These are phyloP conservation scores for Caenorhabditis brenneri DNA, from an alignment of 1,140 invertebrate genomes.

Conservation along the genomic window DNA sequence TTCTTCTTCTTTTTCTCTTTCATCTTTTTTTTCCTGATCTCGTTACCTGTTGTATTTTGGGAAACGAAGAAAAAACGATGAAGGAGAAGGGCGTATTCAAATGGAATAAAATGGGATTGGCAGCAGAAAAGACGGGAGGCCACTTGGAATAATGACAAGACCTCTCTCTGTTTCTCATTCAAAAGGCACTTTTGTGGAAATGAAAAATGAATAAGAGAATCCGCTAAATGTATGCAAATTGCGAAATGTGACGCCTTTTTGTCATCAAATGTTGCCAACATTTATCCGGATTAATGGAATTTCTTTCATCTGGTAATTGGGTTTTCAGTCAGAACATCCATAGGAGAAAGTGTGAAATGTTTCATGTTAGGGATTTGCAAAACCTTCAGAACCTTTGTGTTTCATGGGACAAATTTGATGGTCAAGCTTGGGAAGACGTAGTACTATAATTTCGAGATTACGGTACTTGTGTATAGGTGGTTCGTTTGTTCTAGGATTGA, in stretches of 20 bases:
- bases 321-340: neutral
- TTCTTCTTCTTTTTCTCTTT: neutral
- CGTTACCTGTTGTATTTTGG: conserved; percentile 39
- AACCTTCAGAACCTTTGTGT: no score
- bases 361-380: no score
- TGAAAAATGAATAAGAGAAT: neutral
- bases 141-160: conserved; percentile 14
- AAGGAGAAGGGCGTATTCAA: conserved; percentile 8
- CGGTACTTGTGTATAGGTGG: no score
- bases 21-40: conserved; percentile 6
- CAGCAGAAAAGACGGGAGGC: conserved; percentile 4
- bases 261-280: neutral
- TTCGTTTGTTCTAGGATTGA: no score
- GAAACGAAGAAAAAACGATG: neutral
- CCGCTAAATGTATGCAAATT: conserved; percentile 42
- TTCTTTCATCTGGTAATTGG: neutral
- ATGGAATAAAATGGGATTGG: neutral
- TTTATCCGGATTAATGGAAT: conserved; percentile 12
- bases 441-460: no score
- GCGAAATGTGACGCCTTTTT: conserved; percentile 26
- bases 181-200: neutral
- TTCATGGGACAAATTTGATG: no score
- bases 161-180: neutral
- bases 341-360: neutral
- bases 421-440: no score